These are phyloP conservation scores for Nemurella pictetii DNA, from an alignment of 2,888 invertebrate species.

Conservation along the genomic window DNA sequence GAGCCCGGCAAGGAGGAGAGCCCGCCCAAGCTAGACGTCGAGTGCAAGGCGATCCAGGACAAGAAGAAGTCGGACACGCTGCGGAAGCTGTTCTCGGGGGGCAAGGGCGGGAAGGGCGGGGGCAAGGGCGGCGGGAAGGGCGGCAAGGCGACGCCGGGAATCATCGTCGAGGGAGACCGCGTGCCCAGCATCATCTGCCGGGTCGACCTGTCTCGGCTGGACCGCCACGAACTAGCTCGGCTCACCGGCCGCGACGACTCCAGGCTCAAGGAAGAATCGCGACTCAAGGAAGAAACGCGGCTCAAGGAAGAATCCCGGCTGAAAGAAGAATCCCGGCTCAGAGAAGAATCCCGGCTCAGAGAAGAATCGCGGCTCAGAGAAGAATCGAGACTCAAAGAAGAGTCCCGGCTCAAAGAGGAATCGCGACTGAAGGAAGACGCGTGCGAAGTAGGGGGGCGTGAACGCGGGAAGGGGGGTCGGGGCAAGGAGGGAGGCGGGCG, in stretches of 20 bases:
- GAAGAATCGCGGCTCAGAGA: no score
- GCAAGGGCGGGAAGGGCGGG: conserved; percentile 44
- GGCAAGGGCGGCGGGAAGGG: conserved; percentile 56
- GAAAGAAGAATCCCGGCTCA: neutral
- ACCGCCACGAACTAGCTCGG: no score
- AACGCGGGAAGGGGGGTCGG: neutral
- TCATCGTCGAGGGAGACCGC: conserved; percentile 64
- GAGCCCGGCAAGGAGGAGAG: conserved; percentile 49
- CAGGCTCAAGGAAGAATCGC: neutral
- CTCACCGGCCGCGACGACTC: neutral
- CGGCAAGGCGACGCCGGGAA: conserved; percentile 57
- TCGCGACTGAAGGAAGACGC: neutral
- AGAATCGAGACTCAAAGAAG: neutral
- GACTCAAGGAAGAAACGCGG: neutral
- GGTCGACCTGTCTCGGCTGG: conserved; percentile 53
- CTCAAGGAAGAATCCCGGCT: neutral
- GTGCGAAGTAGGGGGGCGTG: no score
- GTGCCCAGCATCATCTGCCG: conserved; percentile 52
- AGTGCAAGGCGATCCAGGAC: conserved; percentile 62
- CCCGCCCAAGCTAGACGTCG: conserved; percentile 55
- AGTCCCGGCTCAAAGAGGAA: neutral
- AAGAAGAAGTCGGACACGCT: conserved; percentile 73
- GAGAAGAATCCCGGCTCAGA: neutral
- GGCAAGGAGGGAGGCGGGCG: neutral
- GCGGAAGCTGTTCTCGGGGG: conserved; percentile 60